These are phyloP conservation scores for Scaptomyza polygonia DNA, from an alignment of 2,888 invertebrate species.

Conservation along the genomic window DNA sequence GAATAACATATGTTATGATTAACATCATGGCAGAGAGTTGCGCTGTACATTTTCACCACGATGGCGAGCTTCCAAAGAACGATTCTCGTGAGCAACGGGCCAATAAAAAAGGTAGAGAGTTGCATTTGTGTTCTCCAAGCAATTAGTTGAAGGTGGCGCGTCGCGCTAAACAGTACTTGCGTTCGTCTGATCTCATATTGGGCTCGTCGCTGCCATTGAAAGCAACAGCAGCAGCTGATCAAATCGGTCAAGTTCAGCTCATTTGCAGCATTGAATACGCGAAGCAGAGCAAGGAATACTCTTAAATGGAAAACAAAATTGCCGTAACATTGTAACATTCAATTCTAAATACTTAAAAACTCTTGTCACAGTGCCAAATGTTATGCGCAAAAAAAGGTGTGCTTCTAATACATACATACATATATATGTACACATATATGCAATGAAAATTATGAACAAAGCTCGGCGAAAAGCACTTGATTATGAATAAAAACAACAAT, in stretches of 20 bases:
- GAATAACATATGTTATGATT: too few relatives aligned
- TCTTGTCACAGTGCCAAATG: slow-evolving; percentile 70
- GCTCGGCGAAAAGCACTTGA: slow-evolving; percentile 39
- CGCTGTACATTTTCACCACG: not conserved
- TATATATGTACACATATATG: not conserved
- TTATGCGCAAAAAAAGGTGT: slow-evolving; percentile 45
- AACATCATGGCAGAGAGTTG: not conserved
- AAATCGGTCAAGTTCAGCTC: slow-evolving; percentile 79
- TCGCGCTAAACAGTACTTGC: slow-evolving; percentile 60
- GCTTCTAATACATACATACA: not conserved
- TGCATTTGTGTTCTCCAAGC: slow-evolving; percentile 26
- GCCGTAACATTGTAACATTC: slow-evolving; percentile 12
- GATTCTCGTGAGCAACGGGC: not conserved
- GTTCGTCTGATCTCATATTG: slow-evolving; percentile 14
- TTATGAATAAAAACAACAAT: slow-evolving; percentile 12
- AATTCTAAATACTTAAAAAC: slow-evolving; percentile 46
- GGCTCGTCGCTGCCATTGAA: not conserved
- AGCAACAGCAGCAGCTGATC: slow-evolving; percentile 36
- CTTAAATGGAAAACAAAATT: slow-evolving; percentile 35
- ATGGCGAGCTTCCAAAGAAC: slow-evolving; percentile 14
- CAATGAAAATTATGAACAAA: slow-evolving; percentile 29
- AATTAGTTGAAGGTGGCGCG: slow-evolving; percentile 70
- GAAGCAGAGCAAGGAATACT: slow-evolving; percentile 10
- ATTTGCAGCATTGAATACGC: slow-evolving; percentile 27
- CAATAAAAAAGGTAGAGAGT: slow-evolving; percentile 1